Evolutionary conservation across 2,888 invertebrate species (phyloP).

Genomic region (Clanis bilineata): DNA sequence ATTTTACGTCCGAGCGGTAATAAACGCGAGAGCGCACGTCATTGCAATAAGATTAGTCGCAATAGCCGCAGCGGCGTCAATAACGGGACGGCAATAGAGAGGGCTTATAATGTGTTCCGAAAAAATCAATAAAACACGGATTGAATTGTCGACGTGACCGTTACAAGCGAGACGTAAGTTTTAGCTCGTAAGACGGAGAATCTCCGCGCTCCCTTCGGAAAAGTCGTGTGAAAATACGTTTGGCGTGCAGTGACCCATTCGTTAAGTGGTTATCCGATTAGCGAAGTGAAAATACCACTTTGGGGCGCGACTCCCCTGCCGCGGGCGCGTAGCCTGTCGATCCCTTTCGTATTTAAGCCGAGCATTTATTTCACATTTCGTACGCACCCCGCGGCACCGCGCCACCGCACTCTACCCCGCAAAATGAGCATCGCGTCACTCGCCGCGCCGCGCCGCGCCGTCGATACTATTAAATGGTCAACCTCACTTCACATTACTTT

Average conservation of each 20-base stretch:
- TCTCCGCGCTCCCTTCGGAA: constrained; percentile 66
- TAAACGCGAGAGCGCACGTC: constrained; percentile 49
- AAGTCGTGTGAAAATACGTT: constrained; percentile 82
- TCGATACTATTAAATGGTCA: constrained; percentile 70
- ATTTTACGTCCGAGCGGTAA: constrained; percentile 52
- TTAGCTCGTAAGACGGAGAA: constrained; percentile 72
- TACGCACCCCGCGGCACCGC: constrained; percentile 61
- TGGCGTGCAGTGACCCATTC: constrained; percentile 82
- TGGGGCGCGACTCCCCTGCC: constrained; percentile 78
- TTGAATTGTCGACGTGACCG: constrained; percentile 63
- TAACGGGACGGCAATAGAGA: constrained; percentile 60
- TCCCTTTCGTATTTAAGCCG: constrained; percentile 78
- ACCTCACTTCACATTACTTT: constrained; percentile 50
- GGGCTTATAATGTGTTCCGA: constrained; percentile 56
- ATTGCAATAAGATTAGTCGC: constrained; percentile 60
- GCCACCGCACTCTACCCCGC: constrained; percentile 42
- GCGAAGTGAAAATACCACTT: constrained; percentile 84
- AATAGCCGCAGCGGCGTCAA: constrained; percentile 51
- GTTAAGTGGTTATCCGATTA: constrained; percentile 84
- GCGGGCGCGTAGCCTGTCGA: constrained; percentile 66
- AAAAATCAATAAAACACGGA: constrained; percentile 59
- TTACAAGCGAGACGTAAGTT: constrained; percentile 74
- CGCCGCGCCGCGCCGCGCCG: constrained; percentile 46
- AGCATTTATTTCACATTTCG: constrained; percentile 81
- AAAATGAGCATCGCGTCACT: constrained; percentile 50